These are phyloP conservation scores for Puma concolor DNA, from an alignment of 2,113 vertebrate species.

Conservation along the genomic window DNA sequence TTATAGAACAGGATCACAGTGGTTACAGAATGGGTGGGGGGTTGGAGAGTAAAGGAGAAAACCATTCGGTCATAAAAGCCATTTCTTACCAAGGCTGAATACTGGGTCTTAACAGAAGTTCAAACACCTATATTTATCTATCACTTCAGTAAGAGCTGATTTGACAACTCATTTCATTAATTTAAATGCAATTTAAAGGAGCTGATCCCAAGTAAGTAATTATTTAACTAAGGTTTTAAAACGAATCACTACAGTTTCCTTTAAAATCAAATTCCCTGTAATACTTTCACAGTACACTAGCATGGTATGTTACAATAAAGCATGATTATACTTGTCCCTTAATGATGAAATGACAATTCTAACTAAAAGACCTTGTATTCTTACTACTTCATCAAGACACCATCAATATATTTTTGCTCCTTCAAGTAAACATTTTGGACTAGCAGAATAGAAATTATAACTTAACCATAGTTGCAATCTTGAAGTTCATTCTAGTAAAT, in stretches of 20 bases:
- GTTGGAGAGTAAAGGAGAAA: slow-evolving; percentile 8
- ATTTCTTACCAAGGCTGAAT: slow-evolving; percentile 52
- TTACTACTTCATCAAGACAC: slow-evolving; percentile 22
- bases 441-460: slow-evolving; percentile 48
- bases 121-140: slow-evolving; percentile 66
- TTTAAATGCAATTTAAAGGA: slow-evolving; percentile 66
- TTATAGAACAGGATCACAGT: slow-evolving; percentile 60
- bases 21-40: not conserved
- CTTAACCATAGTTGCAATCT: not conserved
- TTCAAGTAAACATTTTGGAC: slow-evolving; percentile 38
- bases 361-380: slow-evolving; percentile 21
- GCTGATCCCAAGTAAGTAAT: slow-evolving; percentile 51
- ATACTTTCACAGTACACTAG: not conserved
- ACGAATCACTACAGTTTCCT: slow-evolving; percentile 61
- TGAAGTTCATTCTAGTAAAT: slow-evolving; percentile 32
- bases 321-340: slow-evolving; percentile 9
- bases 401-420: not conserved
- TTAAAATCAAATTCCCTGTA: slow-evolving; percentile 57
- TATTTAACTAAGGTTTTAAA: slow-evolving; percentile 73
- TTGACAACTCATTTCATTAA: slow-evolving; percentile 64
- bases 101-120: slow-evolving; percentile 46
- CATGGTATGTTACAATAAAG: slow-evolving; percentile 50
- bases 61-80: slow-evolving; percentile 49
- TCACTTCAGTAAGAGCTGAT: slow-evolving; percentile 60
- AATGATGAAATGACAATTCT: not conserved